Evolutionary conservation across 2,113 vertebrate species (phyloP), one percentile per base, ranked within the genome.

Genomic region (Nycticryphes semicollaris): DNA sequence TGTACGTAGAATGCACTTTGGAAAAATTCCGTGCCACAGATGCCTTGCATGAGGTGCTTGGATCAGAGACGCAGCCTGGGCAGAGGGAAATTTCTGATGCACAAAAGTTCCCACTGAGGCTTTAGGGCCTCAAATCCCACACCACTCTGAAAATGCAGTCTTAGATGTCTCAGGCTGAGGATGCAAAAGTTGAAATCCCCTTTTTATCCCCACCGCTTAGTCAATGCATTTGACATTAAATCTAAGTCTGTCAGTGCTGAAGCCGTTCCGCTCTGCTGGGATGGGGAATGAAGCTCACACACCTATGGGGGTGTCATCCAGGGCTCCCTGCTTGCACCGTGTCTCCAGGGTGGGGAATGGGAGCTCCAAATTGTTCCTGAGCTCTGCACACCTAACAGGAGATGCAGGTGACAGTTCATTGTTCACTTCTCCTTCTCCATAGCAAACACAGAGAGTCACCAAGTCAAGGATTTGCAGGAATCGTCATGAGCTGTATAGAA

Each of bases 41-140:
- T 53, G 37, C 59, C 48, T 56, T 69, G 50, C 0, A 0, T 66
- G 68, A 73, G 59, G 27, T 63, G 43, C 51, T 74, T 37, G 31
- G 28, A 37, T 80, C 37, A 63, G 35, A 83, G 53, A 16, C 22
- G 25, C 10, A 10, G 10, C 12, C 14, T 7, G 1, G 3, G n/a
- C 28, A 84, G 47, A 68, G 15, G 12, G n/a, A 70, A 63, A 79
- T 62, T 79, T 73, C 53, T 72, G 41, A 66, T 56, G 43, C 33
- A 78, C 21, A 8, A 64, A 60, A 56, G 12, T 14, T 47, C 30
- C 22, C 0, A 0, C 16, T 60, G 66, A 60, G 19, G 28, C n/a
- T 70, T 77, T 30, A 48, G 41, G 59, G 47, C 33, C 62, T 92
- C 59, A 74, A 54, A 70, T 70, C 28, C 43, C 6, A 17, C 8